These are phyloP conservation scores for Odontamblyopus lacepedii DNA, from an alignment of 2,797 vertebrate species.

Conservation along the genomic window DNA sequence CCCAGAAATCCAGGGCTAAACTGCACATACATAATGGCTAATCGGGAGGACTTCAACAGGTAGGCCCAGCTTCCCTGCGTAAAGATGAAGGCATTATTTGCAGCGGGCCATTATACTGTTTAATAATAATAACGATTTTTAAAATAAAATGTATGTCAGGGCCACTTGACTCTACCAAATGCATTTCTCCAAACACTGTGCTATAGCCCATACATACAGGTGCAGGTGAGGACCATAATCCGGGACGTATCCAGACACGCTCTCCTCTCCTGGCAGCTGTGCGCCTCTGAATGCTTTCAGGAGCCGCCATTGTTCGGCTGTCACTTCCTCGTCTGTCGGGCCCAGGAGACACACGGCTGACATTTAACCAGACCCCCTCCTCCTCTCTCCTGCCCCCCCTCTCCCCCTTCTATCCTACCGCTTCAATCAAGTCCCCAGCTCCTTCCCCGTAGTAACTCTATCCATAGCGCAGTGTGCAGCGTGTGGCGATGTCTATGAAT, in stretches of 20 bases:
- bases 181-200: neutral
- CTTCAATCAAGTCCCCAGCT: constrained; percentile 42
- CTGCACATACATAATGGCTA: too few species aligned
- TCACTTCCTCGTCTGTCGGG: constrained; percentile 73
- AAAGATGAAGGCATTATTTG: neutral
- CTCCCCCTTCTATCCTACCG: constrained; percentile 33
- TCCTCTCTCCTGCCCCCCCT: constrained; percentile 40
- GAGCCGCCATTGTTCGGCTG: constrained; percentile 74
- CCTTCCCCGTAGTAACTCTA: constrained; percentile 45
- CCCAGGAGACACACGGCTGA: constrained; percentile 77
- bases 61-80: neutral
- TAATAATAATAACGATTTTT: neutral
- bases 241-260: constrained; percentile 50
- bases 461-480: constrained; percentile 39
- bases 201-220: constrained; percentile 21
- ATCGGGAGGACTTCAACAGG: too few species aligned
- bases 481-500: constrained; percentile 32
- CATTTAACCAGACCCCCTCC: constrained; percentile 61
- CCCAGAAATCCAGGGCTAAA: too few species aligned
- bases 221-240: constrained; percentile 35
- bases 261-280: constrained; percentile 51
- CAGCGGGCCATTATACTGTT: neutral
- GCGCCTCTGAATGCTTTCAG: constrained; percentile 74
- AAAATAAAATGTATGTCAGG: neutral
- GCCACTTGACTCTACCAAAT: neutral